Conservation (phyloP, 2,113 vertebrate genomes). For the Nycticryphes semicollaris region DNA sequence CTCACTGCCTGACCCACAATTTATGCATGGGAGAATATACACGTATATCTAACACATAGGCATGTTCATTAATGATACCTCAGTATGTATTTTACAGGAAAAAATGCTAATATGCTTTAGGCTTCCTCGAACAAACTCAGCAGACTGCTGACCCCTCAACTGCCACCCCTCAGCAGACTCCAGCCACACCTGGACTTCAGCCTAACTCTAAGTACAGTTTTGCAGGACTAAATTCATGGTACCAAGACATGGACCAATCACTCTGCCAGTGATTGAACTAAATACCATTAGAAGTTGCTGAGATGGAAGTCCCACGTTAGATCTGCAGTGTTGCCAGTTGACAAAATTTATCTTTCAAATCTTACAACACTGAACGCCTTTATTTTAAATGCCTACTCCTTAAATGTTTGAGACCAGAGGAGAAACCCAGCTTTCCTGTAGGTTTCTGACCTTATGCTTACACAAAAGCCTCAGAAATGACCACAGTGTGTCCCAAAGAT, state of each 20-base stretch:
- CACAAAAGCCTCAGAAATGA: not conserved
- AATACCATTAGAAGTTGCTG: not conserved
- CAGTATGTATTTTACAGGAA: not conserved
- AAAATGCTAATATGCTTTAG: not conserved
- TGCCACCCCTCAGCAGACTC: not conserved
- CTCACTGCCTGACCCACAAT: not conserved
- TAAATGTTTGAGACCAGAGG: not conserved
- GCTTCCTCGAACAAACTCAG: not conserved
- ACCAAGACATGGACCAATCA: not conserved
- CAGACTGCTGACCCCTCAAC: not conserved
- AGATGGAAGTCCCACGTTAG: not conserved
- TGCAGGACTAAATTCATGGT: not conserved
- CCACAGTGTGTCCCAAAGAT: not conserved
- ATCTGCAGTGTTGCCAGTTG: not conserved
- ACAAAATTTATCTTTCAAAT: not conserved
- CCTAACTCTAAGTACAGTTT: not conserved
- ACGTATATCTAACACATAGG: rapidly evolving
- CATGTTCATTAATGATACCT: not conserved
- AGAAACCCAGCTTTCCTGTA: not conserved
- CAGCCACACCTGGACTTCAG: not conserved
- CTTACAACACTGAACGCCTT: not conserved
- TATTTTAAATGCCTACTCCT: not conserved
- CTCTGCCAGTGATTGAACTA: not conserved
- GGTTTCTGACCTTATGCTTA: not conserved
- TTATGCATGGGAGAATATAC: not conserved